Conservation (phyloP, 2,797 vertebrate species). For the Xiphophorus birchmanni region DNA sequence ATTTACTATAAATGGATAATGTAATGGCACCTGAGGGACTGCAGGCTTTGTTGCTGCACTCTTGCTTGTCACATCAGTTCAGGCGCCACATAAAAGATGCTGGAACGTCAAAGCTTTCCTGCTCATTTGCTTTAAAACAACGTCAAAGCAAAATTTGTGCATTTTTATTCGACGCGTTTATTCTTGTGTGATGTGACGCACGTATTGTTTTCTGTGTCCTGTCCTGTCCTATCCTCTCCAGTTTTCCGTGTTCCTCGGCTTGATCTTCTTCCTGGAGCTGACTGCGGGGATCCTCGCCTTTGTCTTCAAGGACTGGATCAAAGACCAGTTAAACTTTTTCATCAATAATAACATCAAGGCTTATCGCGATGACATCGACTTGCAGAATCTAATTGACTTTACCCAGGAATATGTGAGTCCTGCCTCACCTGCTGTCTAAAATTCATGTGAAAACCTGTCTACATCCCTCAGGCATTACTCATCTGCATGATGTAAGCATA, state of each 20-base stretch:
- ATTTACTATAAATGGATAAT: slow-evolving; percentile 76
- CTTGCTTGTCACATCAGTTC: slow-evolving; percentile 50
- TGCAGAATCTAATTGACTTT: slow-evolving; percentile 96
- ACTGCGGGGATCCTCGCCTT: slow-evolving; percentile 92
- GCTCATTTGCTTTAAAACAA: slow-evolving; percentile 20
- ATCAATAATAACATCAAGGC: slow-evolving; percentile 96
- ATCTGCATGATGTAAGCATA: not conserved
- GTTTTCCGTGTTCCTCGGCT: slow-evolving; percentile 94
- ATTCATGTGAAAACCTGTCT: not conserved
- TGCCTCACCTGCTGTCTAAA: not conserved
- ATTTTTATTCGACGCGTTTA: not conserved
- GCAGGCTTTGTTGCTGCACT: slow-evolving; percentile 47
- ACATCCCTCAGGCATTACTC: not conserved
- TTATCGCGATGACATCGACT: slow-evolving; percentile 94
- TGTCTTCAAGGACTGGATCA: slow-evolving; percentile 96
- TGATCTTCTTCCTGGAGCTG: slow-evolving; percentile 95
- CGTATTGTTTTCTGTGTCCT: slow-evolving; percentile 20
- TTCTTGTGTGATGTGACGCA: slow-evolving; percentile 24
- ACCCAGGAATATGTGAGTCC: slow-evolving; percentile 94
- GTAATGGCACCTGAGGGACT: slow-evolving; percentile 59
- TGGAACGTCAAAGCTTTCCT: slow-evolving; percentile 35
- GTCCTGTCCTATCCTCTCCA: slow-evolving; percentile 51
- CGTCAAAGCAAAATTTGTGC: not conserved
- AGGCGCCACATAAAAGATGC: slow-evolving; percentile 9
- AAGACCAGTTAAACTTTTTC: slow-evolving; percentile 95